These are phyloP conservation scores for Aphis craccivora DNA, from an alignment of 1,140 invertebrate genomes.

Conservation along the genomic window DNA sequence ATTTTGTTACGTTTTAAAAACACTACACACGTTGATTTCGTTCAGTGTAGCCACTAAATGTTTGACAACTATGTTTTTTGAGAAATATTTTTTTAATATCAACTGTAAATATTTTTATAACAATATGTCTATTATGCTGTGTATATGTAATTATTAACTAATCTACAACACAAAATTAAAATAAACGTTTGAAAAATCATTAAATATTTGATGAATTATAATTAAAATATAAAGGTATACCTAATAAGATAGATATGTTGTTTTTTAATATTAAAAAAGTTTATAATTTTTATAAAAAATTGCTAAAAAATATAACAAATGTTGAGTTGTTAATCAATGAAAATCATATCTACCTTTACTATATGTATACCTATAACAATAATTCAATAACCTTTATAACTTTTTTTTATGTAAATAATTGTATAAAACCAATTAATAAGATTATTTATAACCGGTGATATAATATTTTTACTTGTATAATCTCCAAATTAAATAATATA, in stretches of 20 bases:
- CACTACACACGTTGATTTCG: background rate
- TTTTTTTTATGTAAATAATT: background rate
- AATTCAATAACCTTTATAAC: background rate
- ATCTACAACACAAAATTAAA: background rate
- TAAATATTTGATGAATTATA: no score
- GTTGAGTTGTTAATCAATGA: background rate
- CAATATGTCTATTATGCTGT: background rate
- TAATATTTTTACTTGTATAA: background rate
- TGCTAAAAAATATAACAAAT: background rate
- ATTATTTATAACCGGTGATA: background rate
- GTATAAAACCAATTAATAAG: background rate
- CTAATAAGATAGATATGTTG: no score
- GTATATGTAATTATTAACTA: background rate
- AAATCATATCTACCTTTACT: background rate
- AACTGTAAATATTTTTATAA: background rate
- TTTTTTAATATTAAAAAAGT: background rate
- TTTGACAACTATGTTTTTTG: background rate
- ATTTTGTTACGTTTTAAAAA: constrained; percentile 37
- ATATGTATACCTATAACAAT: background rate
- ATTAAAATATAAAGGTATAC: no score
- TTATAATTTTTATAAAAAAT: background rate
- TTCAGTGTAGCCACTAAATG: constrained; percentile 37
- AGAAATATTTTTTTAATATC: background rate
- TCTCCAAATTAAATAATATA: background rate
- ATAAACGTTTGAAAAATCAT: background rate